Evolutionary conservation across 2,888 invertebrate genomes (phyloP).

Genomic region (Alloplasta piceator): DNA sequence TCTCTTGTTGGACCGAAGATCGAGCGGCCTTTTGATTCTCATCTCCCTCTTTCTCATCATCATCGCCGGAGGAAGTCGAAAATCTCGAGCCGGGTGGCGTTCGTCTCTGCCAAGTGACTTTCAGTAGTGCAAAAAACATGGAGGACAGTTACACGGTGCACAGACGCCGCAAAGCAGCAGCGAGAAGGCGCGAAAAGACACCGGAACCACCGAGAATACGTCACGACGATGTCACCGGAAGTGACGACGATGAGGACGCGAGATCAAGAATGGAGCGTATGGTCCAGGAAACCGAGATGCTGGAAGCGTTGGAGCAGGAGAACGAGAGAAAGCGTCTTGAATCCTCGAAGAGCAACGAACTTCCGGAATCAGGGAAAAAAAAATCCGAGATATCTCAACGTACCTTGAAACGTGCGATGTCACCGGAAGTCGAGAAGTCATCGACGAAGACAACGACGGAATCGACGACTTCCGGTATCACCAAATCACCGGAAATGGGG

Average conservation of each 20-base stretch:
- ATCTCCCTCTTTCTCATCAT: conserved; percentile 8
- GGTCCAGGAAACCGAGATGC: conserved; percentile 80
- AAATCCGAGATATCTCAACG: conserved; percentile 27
- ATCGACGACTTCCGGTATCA: conserved; percentile 15
- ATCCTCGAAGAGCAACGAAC: conserved; percentile 17
- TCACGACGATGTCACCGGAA: conserved; percentile 59
- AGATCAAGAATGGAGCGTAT: conserved; percentile 78
- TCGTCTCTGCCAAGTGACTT: conserved; percentile 19
- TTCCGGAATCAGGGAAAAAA: not conserved
- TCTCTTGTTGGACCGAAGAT: conserved; percentile 61
- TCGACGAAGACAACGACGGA: conserved; percentile 59
- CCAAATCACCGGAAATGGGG: not conserved
- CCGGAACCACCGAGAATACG: conserved; percentile 74
- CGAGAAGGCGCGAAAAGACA: conserved; percentile 79
- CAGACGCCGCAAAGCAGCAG: conserved; percentile 79
- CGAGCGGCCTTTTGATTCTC: conserved; percentile 22
- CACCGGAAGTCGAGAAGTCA: conserved; percentile 43
- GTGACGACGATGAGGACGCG: conserved; percentile 75
- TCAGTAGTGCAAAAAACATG: conserved; percentile 71
- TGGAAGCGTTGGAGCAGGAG: conserved; percentile 55
- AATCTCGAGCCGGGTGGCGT: conserved; percentile 8
- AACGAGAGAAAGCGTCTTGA: conserved; percentile 48
- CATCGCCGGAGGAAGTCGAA: not conserved
- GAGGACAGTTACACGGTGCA: conserved; percentile 82
- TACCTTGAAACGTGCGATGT: conserved; percentile 30